These are phyloP conservation scores for Oscheius sp. DNA, from an alignment of 2,888 invertebrate species.

Conservation along the genomic window DNA sequence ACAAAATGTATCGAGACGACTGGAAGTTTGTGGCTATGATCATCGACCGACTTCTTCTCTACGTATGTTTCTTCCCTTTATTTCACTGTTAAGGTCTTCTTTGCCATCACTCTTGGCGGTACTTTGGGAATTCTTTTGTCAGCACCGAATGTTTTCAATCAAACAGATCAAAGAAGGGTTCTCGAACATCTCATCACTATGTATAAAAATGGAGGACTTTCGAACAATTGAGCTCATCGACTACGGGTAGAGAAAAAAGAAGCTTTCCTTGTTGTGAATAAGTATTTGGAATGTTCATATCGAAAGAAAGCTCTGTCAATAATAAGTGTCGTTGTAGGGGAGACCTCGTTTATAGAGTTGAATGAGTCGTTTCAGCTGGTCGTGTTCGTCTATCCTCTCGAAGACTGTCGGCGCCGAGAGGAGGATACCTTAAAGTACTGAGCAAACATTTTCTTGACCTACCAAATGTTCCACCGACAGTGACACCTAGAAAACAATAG, in stretches of 20 bases:
- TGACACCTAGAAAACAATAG: constrained; percentile 72
- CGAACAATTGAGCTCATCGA: background rate
- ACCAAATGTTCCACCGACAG: constrained; percentile 53
- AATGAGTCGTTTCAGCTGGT: constrained; percentile 41
- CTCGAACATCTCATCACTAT: constrained; percentile 12
- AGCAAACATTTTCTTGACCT: background rate
- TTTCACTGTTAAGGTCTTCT: constrained; percentile 68
- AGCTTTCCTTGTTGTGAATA: background rate
- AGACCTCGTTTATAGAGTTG: constrained; percentile 41
- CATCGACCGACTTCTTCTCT: constrained; percentile 73
- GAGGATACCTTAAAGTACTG: constrained; percentile 68
- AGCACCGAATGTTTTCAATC: constrained; percentile 73
- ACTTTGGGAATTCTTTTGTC: constrained; percentile 71
- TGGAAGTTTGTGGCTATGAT: constrained; percentile 74
- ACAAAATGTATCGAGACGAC: constrained; percentile 70
- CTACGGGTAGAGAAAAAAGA: background rate
- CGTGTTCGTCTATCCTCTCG: constrained; percentile 69
- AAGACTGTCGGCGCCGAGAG: constrained; percentile 73
- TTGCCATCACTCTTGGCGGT: constrained; percentile 64
- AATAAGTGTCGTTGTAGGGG: constrained; percentile 26
- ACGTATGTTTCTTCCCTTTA: constrained; percentile 70
- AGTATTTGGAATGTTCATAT: no score
- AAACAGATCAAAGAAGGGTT: constrained; percentile 7
- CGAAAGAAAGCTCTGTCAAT: background rate
- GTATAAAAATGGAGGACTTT: constrained; percentile 15